Conservation (phyloP, 2,888 invertebrate genomes). For the Tricholauxania praeusta region DNA sequence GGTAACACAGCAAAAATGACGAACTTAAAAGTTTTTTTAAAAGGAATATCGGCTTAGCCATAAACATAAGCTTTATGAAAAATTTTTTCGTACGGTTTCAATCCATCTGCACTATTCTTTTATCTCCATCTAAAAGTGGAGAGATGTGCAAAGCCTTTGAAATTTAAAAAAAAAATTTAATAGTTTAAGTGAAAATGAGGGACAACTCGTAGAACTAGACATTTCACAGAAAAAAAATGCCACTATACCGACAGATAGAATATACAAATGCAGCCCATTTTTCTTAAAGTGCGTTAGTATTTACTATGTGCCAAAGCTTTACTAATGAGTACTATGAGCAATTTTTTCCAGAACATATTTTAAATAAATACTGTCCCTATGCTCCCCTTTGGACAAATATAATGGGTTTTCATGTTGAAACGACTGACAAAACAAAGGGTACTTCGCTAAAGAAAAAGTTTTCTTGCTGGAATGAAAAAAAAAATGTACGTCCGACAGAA, state of each 20-base stretch:
- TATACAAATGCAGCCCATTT: constrained; percentile 4
- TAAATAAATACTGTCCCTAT: constrained; percentile 2
- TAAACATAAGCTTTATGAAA: neutral
- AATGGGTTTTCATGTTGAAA: constrained; percentile 18
- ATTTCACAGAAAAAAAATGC: no score
- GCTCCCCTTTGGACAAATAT: neutral
- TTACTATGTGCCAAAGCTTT: no score
- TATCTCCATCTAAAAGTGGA: neutral
- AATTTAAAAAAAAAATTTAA: no score
- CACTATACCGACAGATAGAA: no score
- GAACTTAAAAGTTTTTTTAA: neutral
- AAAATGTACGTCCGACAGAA: constrained; percentile 6
- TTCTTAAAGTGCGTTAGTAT: no score
- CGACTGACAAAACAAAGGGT: neutral
- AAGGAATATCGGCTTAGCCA: neutral
- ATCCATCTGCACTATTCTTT: neutral
- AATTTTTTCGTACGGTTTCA: neutral
- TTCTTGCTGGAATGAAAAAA: neutral
- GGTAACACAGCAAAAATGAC: neutral
- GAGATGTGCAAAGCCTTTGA: no score
- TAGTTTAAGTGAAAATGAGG: no score
- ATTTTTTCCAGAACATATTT: neutral
- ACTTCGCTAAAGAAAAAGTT: constrained; percentile 3
- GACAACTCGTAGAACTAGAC: no score
- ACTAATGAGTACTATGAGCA: no score